Evolutionary conservation across 1,140 invertebrate species (phyloP), one percentile per base, ranked within the genome.

Genomic region (Drosophila sp.): DNA sequence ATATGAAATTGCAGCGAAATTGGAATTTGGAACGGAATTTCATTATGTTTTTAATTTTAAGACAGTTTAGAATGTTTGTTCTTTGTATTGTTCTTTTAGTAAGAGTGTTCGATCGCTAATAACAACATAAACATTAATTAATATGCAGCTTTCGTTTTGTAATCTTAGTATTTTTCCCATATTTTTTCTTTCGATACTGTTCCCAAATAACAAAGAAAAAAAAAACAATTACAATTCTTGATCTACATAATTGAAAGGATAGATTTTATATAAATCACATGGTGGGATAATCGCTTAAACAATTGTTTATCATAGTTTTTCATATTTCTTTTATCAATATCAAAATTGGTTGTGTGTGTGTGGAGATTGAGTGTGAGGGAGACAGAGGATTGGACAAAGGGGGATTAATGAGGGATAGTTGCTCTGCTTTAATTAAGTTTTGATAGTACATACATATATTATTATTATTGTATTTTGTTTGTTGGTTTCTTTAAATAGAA

Each of bases 231-330:
- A 4, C 21, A 21, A 16, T 51, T 32, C 14, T 11, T 34, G 45
- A 27, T 36, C 9, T 18, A 53, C 14, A 14, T 51, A 69, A 50
- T 40, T 51, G 29, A 72, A 65, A 71, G 51, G 18, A 76, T 58
- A 69, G 59, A 34, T 64, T 67, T 53, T 21, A 62, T 70, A 56
- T 65, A 63, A 75, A 78, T 78, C 84, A 84, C 76, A 83, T 89
- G 86, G 86, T 89, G 86, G 86, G 86, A 89, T 89, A 89, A 89
- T 89, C 86, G 86, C 83, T 89, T 81, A 78, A 89, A 79, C 70
- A 71, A 63, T 40, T 75, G 38, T 57, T 21, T 21, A 21, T 21
- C 21, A 21, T 21, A 21, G 1, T 21, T 21, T 21, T 21, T 21
- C 1, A 21, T 21, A 2, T 72, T 63, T 69, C 45, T 48, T 46